Conservation (phyloP, 2,113 vertebrate species). For the Taxidea taxus region DNA sequence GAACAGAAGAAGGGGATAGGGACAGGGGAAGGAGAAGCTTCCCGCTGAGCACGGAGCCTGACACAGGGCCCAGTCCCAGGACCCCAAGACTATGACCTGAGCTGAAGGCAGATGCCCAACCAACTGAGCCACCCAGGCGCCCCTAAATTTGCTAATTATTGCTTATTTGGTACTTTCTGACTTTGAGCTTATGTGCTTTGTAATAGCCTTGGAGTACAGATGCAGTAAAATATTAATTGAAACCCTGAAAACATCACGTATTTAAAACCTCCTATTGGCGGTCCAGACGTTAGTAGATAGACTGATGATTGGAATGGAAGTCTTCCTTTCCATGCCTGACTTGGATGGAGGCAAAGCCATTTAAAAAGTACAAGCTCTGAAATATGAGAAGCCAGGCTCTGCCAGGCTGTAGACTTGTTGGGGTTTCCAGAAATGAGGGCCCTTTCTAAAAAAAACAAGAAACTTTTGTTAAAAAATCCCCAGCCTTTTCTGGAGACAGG, state of each 20-base stretch:
- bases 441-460: not conserved
- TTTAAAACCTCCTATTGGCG: not conserved
- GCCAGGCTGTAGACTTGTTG: not conserved
- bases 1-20: too few species aligned
- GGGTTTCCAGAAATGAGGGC: slow-evolving; percentile 1
- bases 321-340: not conserved
- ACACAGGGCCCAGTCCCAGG: not conserved
- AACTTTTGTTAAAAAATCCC: not conserved
- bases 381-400: not conserved
- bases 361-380: not conserved
- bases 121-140: not conserved
- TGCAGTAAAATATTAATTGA: not conserved
- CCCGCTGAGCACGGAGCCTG: too few species aligned
- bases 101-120: not conserved
- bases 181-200: slow-evolving; percentile 30
- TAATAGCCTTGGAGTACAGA: not conserved
- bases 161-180: slow-evolving; percentile 4
- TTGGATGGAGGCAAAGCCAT: not conserved
- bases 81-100: not conserved
- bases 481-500: not conserved
- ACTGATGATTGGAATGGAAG: not conserved
- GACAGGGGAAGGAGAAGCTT: too few species aligned
- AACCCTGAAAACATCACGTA: not conserved
- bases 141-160: not conserved
- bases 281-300: not conserved